Base-by-base conservation (phyloP, 1,140 invertebrate genomes). In the Dinothrombium tinctorium region DNA sequence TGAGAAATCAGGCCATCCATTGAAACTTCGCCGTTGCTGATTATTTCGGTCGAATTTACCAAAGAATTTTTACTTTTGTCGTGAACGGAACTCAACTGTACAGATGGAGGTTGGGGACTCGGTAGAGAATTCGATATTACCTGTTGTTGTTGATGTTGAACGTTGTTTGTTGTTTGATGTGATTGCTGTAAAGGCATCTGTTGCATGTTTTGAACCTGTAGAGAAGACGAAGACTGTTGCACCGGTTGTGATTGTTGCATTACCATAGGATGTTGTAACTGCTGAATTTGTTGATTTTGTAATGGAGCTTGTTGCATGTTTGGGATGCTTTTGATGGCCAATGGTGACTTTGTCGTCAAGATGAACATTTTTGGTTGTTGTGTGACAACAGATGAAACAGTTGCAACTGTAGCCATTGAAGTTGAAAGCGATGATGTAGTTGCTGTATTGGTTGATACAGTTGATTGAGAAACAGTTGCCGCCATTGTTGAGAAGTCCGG, bases 281-380 rank as follows among this genome's bases (percentile, higher is more conserved):
- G 11, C 8, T 19, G 7, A 24, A 21, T 39, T 39, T 23, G 23
- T 5, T 25, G n/a, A 20, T 14, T 6, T 19, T 35, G 33, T 19
- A 14, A 11, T 17, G 22, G 11, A 14, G 20, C 11, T 57, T 40
- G 59, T 62, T 3, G 59, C 54, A 43, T 19, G n/a, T 32, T 22
- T n/a, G 40, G 33, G 12, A 61, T 59, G 31, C 59, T 37, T 37
- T 43, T 43, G 14, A 37, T 37, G 2, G 35, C n/a, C 15, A 43
- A 58, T 15, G 57, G 55, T 40, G 56, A 44, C 35, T 60, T 59
- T 2, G 57, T 56, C n/a, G 62, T 58, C 8, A 58, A 56, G 41
- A 59, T 54, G 1, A 20, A 44, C 43, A 44, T 40, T 35, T 44
- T 44, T 20, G 22, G 39, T 15, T n/a, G 11, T 37, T 41, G 33